Evolutionary conservation across 1,140 invertebrate species (phyloP), one percentile per base, ranked within the genome.

Genomic region (Centruroides sculpturatus): DNA sequence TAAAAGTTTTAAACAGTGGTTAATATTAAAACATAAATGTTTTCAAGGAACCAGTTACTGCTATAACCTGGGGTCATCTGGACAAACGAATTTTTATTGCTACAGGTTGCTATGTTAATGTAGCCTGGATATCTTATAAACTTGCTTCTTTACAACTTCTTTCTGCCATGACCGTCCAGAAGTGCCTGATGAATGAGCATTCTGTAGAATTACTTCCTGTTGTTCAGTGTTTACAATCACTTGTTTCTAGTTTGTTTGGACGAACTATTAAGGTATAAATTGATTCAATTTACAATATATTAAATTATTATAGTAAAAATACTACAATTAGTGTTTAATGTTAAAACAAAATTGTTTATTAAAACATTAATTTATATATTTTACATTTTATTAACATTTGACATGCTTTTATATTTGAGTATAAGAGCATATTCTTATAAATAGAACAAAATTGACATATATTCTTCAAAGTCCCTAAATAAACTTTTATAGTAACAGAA

Each of bases 11-110:
- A 61, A 54, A 63, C 49, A 51, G 49, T 34, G 2, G 49, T 34
- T 34, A 34, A 34, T 51, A 34, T 12, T 51, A 34, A 12, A 51
- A 34, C 49, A 51, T n/a, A 12, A 51, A 36, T 53, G 51, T 23
- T 53, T 23, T 53, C 7, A 53, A n/a, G 58, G 56, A 66, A 64
- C 83, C 85, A 5, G 86, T 97, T 49, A 90, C 89, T 47, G 90
- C 92, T 5, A 76, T 98, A 66, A 98, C 93, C 1, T 98, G 93
- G 93, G 95, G 92, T 41, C 94, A 98, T 77, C 94, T 94, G 73
- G 95, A 97, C 69, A 86, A 91, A 66, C 79, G 92, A 3, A 74
- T 99, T 46, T 97, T 98, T 72, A 81, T 98, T 41, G 92, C 92
- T 12, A 92, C 92, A 10, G 94, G 93, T 10, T 77, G 75, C 58